These are phyloP conservation scores for Zygothrica quintamaculata DNA, from an alignment of 2,888 invertebrate species.

Conservation along the genomic window DNA sequence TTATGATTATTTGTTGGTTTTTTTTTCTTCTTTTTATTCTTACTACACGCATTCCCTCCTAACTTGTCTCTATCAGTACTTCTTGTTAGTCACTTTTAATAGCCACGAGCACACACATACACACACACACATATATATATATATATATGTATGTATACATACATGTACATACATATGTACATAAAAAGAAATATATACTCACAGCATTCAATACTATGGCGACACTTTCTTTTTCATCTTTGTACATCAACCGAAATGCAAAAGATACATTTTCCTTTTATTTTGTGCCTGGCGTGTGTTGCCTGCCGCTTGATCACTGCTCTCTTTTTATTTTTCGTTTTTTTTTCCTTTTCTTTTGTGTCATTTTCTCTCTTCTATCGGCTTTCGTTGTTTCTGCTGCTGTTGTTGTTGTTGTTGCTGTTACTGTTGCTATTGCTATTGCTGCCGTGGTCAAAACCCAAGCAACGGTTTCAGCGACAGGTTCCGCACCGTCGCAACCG, in stretches of 20 bases:
- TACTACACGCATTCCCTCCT: constrained; percentile 28
- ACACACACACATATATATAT: too few species aligned
- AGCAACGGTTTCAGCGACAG: constrained; percentile 70
- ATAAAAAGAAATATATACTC: constrained; percentile 15
- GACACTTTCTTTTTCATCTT: constrained; percentile 77
- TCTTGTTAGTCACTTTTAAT: constrained; percentile 68
- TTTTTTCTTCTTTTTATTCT: constrained; percentile 1
- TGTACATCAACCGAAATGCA: constrained; percentile 51
- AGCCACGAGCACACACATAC: constrained; percentile 47
- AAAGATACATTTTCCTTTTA: constrained; percentile 67
- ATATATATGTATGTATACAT: constrained; percentile 12
- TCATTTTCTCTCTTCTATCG: constrained; percentile 56
- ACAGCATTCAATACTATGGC: constrained; percentile 48
- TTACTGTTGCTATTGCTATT: constrained; percentile 45
- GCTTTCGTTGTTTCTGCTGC: constrained; percentile 49
- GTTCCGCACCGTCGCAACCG: constrained; percentile 63
- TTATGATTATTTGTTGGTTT: constrained; percentile 17
- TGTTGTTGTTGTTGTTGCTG: constrained; percentile 47
- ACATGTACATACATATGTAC: constrained; percentile 39
- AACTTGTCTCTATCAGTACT: constrained; percentile 51
- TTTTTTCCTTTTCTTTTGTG: constrained; percentile 47
- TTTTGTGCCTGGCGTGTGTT: constrained; percentile 44
- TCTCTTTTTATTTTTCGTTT: too few species aligned
- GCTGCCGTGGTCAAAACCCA: constrained; percentile 64
- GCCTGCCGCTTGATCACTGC: constrained; percentile 55